Conservation (phyloP, 30 jellyfish, hydroid and myxozoan species). For the Cassiopea xamachana region DNA sequence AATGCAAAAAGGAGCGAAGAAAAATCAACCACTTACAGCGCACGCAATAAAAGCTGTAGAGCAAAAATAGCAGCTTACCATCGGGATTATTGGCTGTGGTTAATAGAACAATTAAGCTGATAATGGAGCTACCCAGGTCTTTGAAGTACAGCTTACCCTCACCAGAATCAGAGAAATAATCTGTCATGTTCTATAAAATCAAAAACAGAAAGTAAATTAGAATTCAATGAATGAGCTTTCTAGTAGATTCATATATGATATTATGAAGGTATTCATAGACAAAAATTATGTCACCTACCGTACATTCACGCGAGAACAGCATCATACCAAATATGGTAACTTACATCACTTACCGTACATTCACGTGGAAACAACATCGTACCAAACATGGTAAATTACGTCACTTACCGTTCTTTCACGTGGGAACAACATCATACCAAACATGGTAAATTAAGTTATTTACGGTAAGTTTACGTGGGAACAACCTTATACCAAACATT, state of each 20-base stretch:
- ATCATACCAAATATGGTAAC: background rate
- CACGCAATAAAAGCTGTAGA: no score
- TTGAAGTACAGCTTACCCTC: slow-evolving; percentile 80
- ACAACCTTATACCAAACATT: no score
- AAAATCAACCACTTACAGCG: no score
- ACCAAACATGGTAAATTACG: no score
- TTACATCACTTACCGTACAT: background rate
- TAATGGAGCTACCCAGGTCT: slow-evolving; percentile 86
- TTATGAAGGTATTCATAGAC: no score
- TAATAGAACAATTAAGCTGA: slow-evolving; percentile 78
- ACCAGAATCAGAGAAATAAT: slow-evolving; percentile 51
- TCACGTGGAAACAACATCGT: background rate
- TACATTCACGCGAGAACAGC: background rate
- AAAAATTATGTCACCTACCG: background rate
- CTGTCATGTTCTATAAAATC: slow-evolving; percentile 37
- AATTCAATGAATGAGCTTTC: no score
- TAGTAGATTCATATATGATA: no score
- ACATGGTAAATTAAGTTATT: no score
- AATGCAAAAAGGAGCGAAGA: no score
- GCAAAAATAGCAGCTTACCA: slow-evolving; percentile 44
- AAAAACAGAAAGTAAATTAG: background rate
- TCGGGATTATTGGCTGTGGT: slow-evolving; percentile 98
- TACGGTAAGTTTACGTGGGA: no score
- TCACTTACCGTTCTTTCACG: no score
- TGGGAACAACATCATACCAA: background rate